Evolutionary conservation across 2,113 vertebrate genomes (phyloP).

Genomic region (Cathartes aura): DNA sequence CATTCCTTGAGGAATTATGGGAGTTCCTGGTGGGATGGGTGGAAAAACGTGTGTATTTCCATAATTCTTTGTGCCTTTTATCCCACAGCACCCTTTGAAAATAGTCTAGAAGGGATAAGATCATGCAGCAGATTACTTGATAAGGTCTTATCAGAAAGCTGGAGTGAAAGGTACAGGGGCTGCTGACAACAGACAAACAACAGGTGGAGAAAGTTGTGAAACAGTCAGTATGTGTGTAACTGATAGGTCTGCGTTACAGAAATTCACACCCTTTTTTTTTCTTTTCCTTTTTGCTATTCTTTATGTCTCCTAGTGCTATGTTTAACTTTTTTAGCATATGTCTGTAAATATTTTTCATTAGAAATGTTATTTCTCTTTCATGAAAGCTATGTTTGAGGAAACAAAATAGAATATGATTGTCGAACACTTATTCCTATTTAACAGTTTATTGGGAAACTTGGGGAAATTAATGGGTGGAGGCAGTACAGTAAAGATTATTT

Average conservation of each 20-base stretch:
- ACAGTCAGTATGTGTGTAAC: not conserved
- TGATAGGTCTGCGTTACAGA: not conserved
- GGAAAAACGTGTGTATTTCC: not conserved
- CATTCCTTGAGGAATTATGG: not conserved
- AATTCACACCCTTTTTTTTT: not conserved
- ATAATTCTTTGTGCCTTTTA: not conserved
- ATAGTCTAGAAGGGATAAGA: not conserved
- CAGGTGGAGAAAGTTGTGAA: not conserved
- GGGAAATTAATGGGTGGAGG: not conserved
- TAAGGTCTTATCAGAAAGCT: not conserved
- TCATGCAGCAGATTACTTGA: not conserved
- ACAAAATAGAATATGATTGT: not conserved
- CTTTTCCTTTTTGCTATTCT: not conserved
- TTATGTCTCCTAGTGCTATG: not conserved
- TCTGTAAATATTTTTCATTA: not conserved
- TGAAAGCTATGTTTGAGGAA: not conserved
- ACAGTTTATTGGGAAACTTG: not conserved
- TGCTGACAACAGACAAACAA: not conserved
- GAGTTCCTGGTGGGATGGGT: not conserved
- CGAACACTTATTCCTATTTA: not conserved
- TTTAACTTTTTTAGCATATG: not conserved
- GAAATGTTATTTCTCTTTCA: not conserved
- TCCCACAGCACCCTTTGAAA: not conserved
- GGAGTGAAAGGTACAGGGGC: not conserved
- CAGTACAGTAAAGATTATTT: not conserved